phyloP scores from a whole-genome alignment of 2,888 invertebrate species.

The Keiferia lycopersicella region DNA sequence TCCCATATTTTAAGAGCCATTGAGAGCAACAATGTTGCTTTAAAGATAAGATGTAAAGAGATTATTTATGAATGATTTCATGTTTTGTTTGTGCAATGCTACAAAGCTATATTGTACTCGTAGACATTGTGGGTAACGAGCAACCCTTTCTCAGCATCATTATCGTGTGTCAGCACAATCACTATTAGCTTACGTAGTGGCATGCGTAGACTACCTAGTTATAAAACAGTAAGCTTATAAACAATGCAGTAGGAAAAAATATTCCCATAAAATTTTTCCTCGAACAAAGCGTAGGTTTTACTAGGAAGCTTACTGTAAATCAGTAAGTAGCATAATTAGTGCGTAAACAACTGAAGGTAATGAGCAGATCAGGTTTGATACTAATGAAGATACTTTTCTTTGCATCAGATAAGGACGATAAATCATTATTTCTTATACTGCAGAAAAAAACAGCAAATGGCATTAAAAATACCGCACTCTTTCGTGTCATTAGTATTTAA shows the following conservation, averaged over 20 bases:
- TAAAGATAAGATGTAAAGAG: background rate
- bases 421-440: too few species aligned
- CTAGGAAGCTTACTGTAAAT: slow-evolving; percentile 10
- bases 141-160: background rate
- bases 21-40: slow-evolving; percentile 2
- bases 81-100: background rate
- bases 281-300: slow-evolving; percentile 1
- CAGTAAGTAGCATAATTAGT: background rate
- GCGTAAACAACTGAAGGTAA: background rate
- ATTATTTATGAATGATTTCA: slow-evolving; percentile 3
- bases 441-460: background rate
- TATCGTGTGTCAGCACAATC: background rate
- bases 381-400: too few species aligned
- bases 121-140: background rate
- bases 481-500: background rate
- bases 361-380: too few species aligned
- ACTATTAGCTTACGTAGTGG: background rate
- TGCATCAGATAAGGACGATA: too few species aligned
- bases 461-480: background rate
- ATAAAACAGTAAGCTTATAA: slow-evolving; percentile 8
- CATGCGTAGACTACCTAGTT: background rate
- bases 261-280: slow-evolving; percentile 12
- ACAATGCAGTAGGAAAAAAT: background rate
- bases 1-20: slow-evolving; percentile 18
- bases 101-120: background rate